Evolutionary conservation across 2,113 vertebrate species (phyloP), one percentile per base, ranked within the genome.

Genomic region (Sinosuthora webbiana): DNA sequence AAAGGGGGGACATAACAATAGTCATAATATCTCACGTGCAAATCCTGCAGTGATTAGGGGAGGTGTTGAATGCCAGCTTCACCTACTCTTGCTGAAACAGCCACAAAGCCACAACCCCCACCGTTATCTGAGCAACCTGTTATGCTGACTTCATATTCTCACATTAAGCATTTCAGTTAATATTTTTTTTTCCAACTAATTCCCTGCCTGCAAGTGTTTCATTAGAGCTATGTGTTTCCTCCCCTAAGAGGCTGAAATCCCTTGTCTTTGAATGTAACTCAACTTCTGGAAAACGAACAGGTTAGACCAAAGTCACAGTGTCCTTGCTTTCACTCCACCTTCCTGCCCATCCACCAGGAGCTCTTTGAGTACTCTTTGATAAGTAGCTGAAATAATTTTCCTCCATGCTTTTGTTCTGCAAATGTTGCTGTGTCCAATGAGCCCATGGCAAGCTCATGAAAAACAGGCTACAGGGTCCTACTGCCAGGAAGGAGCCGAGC

Each of bases 101-200:
- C 21, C 77, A 55, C 57, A 76, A 62, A 69, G 12, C 18, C 9
- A 14, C 37, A 49, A 50, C 17, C 3, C 8, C 27, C 27, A 33
- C 28, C 0, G 0, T 27, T 71, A 37, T 31, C 22, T 0, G 1
- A 65, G 53, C 60, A 70, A 68, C 39, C 24, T 47, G 6, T 53
- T 44, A 56, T 0, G 0, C 83, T 91, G 47, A 78, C 19, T 74
- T 84, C 74, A 27, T 68, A 60, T 52, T 69, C 53, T 31, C 22
- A 53, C 3, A 5, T 31, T 42, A 76, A 53, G 55, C 42, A 62
- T 84, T 87, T 93, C 69, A 73, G 20, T 1, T 45, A 39, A 56
- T 0, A 0, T 14, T 69, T 89, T 64, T 62, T 91, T 95, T 91
- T 87, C n/a, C 65, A 79, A 24, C 37, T 49, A 78, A 87, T 68